phyloP scores from a whole-genome alignment of 92 coral and sea anemone genomes.

The Epizoanthus scotinus region DNA sequence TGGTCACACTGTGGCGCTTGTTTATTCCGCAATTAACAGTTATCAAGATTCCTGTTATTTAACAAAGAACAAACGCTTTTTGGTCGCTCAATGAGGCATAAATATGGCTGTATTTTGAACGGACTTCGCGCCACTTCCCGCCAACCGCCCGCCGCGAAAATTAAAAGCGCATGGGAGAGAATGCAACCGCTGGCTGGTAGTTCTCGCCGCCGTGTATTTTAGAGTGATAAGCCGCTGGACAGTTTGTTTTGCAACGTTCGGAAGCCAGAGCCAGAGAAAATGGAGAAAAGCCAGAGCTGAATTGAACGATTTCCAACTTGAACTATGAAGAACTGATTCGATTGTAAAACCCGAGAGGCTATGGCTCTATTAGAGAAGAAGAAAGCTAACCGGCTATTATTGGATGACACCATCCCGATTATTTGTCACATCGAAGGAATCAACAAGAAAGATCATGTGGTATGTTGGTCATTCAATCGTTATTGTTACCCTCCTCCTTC shows the following conservation, averaged over 20 bases:
- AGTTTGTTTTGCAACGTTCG: neutral
- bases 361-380: conserved; percentile 75
- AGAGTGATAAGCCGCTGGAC: neutral
- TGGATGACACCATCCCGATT: conserved; percentile 88
- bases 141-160: conserved; percentile 8
- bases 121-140: neutral
- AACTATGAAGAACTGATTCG: neutral
- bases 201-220: neutral
- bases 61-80: neutral
- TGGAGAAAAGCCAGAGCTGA: too few species aligned
- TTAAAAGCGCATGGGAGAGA: neutral
- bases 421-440: conserved; percentile 89
- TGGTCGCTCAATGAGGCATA: neutral
- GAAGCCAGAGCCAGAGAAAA: neutral
- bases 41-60: neutral
- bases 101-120: neutral
- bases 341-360: neutral
- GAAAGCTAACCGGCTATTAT: conserved; percentile 22
- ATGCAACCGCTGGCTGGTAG: neutral
- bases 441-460: conserved; percentile 92
- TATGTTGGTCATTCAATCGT: conserved; percentile 38
- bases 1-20: neutral
- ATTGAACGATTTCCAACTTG: conserved; percentile 1
- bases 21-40: too few species aligned
- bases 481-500: neutral